These are phyloP conservation scores for Apodemia mormo DNA, from an alignment of 2,888 invertebrate species.

Conservation along the genomic window DNA sequence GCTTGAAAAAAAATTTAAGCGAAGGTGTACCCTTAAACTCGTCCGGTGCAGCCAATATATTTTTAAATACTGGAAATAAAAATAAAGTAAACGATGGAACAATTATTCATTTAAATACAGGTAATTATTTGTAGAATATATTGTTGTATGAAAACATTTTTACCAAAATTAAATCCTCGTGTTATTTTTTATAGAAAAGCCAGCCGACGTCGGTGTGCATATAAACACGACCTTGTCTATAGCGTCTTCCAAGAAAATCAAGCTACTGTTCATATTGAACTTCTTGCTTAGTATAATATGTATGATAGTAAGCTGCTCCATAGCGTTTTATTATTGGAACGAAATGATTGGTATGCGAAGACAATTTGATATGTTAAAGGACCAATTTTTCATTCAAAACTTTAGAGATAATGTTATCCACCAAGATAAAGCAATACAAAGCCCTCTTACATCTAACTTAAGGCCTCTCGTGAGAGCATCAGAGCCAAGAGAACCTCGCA, in stretches of 20 bases:
- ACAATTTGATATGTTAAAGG: conserved; percentile 63
- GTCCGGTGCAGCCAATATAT: conserved; percentile 70
- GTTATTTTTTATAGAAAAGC: conserved; percentile 57
- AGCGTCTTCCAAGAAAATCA: conserved; percentile 78
- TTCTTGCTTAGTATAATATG: conserved; percentile 68
- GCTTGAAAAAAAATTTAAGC: conserved; percentile 64
- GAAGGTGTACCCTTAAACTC: conserved; percentile 71
- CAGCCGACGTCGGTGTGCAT: conserved; percentile 71
- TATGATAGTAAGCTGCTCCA: conserved; percentile 63
- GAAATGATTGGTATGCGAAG: conserved; percentile 66
- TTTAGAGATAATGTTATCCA: conserved; percentile 43
- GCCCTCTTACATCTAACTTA: conserved; percentile 51
- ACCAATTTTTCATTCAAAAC: conserved; percentile 59
- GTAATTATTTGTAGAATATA: conserved; percentile 39
- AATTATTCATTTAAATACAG: conserved; percentile 73
- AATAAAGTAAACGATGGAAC: conserved; percentile 68
- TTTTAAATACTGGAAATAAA: conserved; percentile 69
- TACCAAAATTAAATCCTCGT: conserved; percentile 20
- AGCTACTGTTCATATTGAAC: conserved; percentile 68
- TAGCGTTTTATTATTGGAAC: conserved; percentile 72
- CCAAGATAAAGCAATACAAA: conserved; percentile 51
- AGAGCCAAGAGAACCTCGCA: conserved; percentile 53
- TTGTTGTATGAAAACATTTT: conserved; percentile 10
- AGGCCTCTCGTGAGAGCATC: conserved; percentile 43
- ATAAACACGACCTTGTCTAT: conserved; percentile 74